These are phyloP conservation scores for Scotopteryx bipunctaria DNA, from an alignment of 2,888 invertebrate species.

Conservation along the genomic window DNA sequence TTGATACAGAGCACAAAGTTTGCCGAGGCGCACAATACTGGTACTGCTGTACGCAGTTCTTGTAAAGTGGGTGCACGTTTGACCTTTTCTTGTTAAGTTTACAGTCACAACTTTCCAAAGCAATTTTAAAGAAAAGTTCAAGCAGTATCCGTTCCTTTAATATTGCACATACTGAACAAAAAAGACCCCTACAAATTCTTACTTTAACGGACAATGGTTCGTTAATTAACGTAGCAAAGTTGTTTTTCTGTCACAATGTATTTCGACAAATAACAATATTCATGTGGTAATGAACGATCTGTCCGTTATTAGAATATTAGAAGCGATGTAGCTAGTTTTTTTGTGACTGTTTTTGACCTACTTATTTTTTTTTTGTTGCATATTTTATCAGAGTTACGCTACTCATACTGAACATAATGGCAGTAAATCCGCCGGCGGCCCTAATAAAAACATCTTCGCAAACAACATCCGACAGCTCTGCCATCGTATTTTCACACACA, in stretches of 20 bases:
- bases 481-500: slow-evolving; percentile 30
- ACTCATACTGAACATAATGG: background rate
- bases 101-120: background rate
- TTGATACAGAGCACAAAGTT: too few species aligned
- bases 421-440: slow-evolving; percentile 16
- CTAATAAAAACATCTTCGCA: slow-evolving; percentile 15
- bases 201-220: too few species aligned
- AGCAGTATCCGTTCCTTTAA: background rate
- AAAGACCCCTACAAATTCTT: too few species aligned
- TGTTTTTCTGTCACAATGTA: too few species aligned
- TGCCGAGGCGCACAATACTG: too few species aligned
- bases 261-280: too few species aligned
- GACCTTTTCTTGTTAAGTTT: slow-evolving; percentile 20
- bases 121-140: background rate
- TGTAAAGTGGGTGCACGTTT: slow-evolving; percentile 15
- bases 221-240: too few species aligned
- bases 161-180: too few species aligned
- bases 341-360: background rate
- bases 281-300: too few species aligned
- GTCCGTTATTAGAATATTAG: too few species aligned
- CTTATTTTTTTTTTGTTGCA: background rate
- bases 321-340: too few species aligned
- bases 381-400: background rate
- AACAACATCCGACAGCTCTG: slow-evolving; percentile 24
- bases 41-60: too few species aligned